phyloP scores from a whole-genome alignment of 2,888 invertebrate genomes.

The Limnephilus auricula region DNA sequence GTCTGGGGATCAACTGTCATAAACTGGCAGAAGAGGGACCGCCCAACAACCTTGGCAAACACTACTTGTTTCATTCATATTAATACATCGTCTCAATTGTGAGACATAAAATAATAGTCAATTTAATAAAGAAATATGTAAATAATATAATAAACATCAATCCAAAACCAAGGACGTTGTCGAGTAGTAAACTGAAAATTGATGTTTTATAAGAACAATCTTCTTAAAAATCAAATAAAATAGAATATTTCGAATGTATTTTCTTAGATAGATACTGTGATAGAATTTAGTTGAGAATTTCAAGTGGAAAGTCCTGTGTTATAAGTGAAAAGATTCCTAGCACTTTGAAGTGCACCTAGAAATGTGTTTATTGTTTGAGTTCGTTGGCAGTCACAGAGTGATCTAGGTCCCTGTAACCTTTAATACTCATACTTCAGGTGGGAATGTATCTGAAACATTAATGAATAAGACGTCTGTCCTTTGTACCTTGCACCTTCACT shows the following conservation, averaged over 20 bases:
- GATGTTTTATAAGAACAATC: background rate
- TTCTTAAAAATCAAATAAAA: background rate
- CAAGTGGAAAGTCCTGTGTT: background rate
- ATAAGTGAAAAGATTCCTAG: slow-evolving; percentile 53
- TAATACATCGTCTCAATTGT: too few species aligned
- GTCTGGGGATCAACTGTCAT: too few species aligned
- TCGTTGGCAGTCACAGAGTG: slow-evolving; percentile 57
- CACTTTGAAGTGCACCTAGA: background rate
- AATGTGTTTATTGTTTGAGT: slow-evolving; percentile 37
- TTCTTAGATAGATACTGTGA: background rate
- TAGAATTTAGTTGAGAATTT: background rate
- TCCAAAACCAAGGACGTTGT: background rate
- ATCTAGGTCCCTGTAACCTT: slow-evolving; percentile 56
- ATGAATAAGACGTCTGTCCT: background rate
- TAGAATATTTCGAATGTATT: background rate
- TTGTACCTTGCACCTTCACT: background rate
- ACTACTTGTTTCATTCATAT: too few species aligned
- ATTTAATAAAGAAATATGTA: too few species aligned
- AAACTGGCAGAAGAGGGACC: too few species aligned
- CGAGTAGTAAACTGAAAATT: background rate
- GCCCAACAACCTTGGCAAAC: too few species aligned
- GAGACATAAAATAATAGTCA: too few species aligned
- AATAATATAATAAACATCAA: background rate
- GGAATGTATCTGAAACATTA: slow-evolving; percentile 27
- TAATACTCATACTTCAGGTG: slow-evolving; percentile 50